These are phyloP conservation scores for Geotrupes spiniger DNA, from an alignment of 2,888 invertebrate species.

Conservation along the genomic window DNA sequence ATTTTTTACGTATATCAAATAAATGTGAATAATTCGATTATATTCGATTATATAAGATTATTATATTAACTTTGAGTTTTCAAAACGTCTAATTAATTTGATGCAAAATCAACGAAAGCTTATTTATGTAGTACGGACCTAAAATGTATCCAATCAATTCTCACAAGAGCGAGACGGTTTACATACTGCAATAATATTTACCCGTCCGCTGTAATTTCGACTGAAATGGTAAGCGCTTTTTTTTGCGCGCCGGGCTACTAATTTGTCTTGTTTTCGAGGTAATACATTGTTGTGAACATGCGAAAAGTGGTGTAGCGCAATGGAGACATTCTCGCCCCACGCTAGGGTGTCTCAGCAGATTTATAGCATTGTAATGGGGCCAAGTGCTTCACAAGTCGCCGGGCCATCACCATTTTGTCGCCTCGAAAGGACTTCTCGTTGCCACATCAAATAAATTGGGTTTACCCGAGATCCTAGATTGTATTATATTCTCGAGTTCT, in stretches of 20 bases:
- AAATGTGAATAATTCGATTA: no score
- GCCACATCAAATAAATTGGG: slow-evolving; percentile 51
- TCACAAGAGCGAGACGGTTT: no score
- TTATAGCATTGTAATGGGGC: slow-evolving; percentile 62
- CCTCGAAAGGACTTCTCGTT: slow-evolving; percentile 50
- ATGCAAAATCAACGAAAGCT: no score
- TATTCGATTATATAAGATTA: no score
- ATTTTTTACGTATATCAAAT: no score
- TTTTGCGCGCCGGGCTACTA: slow-evolving; percentile 27
- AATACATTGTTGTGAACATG: slow-evolving; percentile 44
- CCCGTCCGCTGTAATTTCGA: not conserved
- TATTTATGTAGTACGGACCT: no score
- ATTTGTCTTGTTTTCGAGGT: slow-evolving; percentile 44
- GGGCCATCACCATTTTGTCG: slow-evolving; percentile 60
- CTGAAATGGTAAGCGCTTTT: slow-evolving; percentile 18
- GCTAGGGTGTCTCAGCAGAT: slow-evolving; percentile 48
- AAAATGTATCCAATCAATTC: no score
- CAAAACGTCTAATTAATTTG: no score
- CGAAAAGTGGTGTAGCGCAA: slow-evolving; percentile 35
- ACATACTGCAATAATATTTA: not conserved
- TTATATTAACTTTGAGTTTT: no score
- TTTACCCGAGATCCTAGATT: slow-evolving; percentile 33
- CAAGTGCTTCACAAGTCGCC: slow-evolving; percentile 62
- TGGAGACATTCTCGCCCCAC: slow-evolving; percentile 44
- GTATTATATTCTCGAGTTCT: slow-evolving; percentile 28